A percentile compares a stretch with the other conserved stretches of the same genome.
phyloP scores from a whole-genome alignment of 2,888 invertebrate genomes.

The Conistra vaccinii region DNA sequence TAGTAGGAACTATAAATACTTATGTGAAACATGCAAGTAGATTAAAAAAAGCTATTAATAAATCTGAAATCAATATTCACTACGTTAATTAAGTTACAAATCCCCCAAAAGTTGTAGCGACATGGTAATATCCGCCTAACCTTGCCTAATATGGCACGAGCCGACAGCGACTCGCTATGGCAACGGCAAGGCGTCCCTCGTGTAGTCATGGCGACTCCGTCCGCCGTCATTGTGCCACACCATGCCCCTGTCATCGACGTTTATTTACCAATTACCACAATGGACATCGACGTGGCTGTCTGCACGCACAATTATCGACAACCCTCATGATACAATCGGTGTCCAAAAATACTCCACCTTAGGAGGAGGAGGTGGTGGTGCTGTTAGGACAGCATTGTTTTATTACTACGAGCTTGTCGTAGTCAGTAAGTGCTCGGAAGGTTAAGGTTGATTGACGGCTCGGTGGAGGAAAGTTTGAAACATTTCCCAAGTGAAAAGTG shows the following conservation, averaged over 20 bases:
- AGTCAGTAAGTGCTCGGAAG: conserved; percentile 60
- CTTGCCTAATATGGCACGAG: conserved; percentile 79
- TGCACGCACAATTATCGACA: conserved; percentile 71
- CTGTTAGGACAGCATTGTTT: conserved; percentile 48
- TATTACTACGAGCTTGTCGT: conserved; percentile 57
- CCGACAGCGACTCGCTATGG: conserved; percentile 68
- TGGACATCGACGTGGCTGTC: conserved; percentile 74
- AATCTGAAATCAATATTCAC: conserved; percentile 64
- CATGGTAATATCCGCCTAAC: conserved; percentile 60
- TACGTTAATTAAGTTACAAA: conserved; percentile 70
- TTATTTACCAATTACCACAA: conserved; percentile 83
- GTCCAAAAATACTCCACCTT: conserved; percentile 48
- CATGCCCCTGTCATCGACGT: conserved; percentile 73
- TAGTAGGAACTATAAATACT: background rate
- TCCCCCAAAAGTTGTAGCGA: conserved; percentile 66
- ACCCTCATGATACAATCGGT: conserved; percentile 67
- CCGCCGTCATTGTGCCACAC: conserved; percentile 65
- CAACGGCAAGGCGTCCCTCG: conserved; percentile 77
- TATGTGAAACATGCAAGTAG: conserved; percentile 15
- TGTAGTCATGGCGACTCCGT: conserved; percentile 80
- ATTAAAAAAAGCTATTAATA: conserved; percentile 23
- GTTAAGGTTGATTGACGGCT: conserved; percentile 72
- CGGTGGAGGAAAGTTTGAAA: conserved; percentile 67
- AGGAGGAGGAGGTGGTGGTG: too few relatives aligned
- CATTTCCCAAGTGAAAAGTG: conserved; percentile 69